Base-by-base conservation (phyloP, 2,888 invertebrate species). In the Dorcus hopei region DNA sequence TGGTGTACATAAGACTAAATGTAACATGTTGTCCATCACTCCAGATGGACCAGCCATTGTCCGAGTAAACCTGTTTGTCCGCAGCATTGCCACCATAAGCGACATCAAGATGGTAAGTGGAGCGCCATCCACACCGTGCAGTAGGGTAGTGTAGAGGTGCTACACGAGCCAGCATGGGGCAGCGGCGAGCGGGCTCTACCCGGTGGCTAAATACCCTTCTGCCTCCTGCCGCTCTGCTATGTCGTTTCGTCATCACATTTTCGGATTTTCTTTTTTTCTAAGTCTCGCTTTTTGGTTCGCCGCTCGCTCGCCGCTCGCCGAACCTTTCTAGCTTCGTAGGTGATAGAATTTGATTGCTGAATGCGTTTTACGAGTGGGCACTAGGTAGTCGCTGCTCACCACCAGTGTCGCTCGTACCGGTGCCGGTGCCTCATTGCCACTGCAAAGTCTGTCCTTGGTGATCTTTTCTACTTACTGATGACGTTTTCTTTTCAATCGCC, bases 31-130 rank as follows among this genome's bases (percentile, higher is more conserved):
- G 72, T 74, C 74, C 76, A 72, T 74, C 74, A 69, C 73, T 76
- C 83, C 87, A 93, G 95, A 94, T 89, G 95, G 95, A 80, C 95
- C 96, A 79, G 95, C 96, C 80, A 87, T 94, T 85, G 96, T 97
- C 83, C 90, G 89, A 85, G 93, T 97, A 82, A 97, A 97, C 90
- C 90, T 95, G 85, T 95, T 95, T 89, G 93, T 97, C 82, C 87
- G 97, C 87, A 95, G 92, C 89, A 94, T 97, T 80, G 93, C 93
- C 80, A 95, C 95, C 80, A 97, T 97, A 85, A 96, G 95, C 89
- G 97, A 97, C 88, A 95, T 93, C 83, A 95, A 95, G 86, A 97
- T 97, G 96, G 97, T 97, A 91, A 95, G 95, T 93, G 80, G 72
- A 61, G 62, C 58, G 67, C 65, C 63, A 67, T 66, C 68, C 66